Evolutionary conservation across 2,113 vertebrate species (phyloP).

Genomic region (Xiphophorus maculatus): DNA sequence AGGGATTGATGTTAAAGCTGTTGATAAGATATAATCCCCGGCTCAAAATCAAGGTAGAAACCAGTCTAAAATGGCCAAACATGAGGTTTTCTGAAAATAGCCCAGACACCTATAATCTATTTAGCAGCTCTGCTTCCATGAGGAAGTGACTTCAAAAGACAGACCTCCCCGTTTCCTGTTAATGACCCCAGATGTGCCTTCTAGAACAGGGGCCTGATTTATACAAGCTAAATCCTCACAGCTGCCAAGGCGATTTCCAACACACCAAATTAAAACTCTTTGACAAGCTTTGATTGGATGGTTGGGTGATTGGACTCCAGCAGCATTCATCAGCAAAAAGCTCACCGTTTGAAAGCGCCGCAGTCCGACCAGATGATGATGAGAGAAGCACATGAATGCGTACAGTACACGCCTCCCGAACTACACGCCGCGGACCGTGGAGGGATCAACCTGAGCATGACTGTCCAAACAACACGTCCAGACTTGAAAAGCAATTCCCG

Average conservation of each 20-base stretch:
- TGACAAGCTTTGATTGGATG: constrained; percentile 36
- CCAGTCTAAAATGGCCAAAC: constrained; percentile 29
- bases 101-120: constrained; percentile 67
- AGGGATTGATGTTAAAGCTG: constrained; percentile 20
- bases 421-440: constrained; percentile 30
- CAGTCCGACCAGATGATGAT: constrained; percentile 25
- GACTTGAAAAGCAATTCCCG: constrained; percentile 57
- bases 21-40: constrained; percentile 47
- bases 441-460: constrained; percentile 54
- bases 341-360: constrained; percentile 9
- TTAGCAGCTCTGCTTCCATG: constrained; percentile 41
- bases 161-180: constrained; percentile 32
- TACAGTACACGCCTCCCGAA: constrained; percentile 21
- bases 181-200: constrained; percentile 70
- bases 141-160: constrained; percentile 70
- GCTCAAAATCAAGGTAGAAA: constrained; percentile 37
- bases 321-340: constrained; percentile 62
- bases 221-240: constrained; percentile 40
- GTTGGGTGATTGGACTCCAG: constrained; percentile 55
- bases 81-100: constrained; percentile 57
- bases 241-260: constrained; percentile 19
- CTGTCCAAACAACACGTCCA: constrained; percentile 51
- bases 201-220: constrained; percentile 63
- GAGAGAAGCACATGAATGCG: constrained; percentile 56
- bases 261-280: constrained; percentile 53